A percentile compares a stretch with the other conserved stretches of the same genome.
These are phyloP conservation scores for Brienomyrus longianalis DNA, from an alignment of 2,113 vertebrate species.

Conservation along the genomic window DNA sequence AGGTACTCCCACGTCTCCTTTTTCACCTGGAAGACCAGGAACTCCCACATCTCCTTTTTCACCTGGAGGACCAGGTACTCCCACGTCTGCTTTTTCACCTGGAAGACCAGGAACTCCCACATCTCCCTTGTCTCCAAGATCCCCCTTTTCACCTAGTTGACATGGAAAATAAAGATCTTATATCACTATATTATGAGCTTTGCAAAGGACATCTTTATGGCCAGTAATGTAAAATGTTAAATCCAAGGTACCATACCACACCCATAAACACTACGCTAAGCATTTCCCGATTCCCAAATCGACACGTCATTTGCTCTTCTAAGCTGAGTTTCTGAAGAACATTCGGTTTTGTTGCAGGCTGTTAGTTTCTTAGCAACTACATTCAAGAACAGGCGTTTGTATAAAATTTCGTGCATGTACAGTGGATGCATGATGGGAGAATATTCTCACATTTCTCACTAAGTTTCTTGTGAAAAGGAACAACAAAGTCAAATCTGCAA, in stretches of 20 bases:
- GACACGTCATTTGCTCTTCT: neutral
- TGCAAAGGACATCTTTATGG: neutral
- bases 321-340: neutral
- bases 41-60: slow-evolving; percentile 54
- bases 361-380: neutral
- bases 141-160: slow-evolving; percentile 5
- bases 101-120: slow-evolving; percentile 68
- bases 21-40: slow-evolving; percentile 60
- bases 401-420: neutral
- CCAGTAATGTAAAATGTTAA: neutral
- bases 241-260: neutral
- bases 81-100: slow-evolving; percentile 49
- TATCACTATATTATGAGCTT: slow-evolving; percentile 26
- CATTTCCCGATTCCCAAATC: neutral
- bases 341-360: neutral
- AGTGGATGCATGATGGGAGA: neutral
- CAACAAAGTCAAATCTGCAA: neutral
- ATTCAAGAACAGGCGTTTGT: neutral
- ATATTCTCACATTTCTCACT: neutral
- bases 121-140: slow-evolving; percentile 46
- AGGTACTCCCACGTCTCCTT: slow-evolving; percentile 54
- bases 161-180: slow-evolving; percentile 16
- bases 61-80: slow-evolving; percentile 68
- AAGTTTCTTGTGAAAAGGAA: neutral
- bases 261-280: neutral